Conservation (phyloP, 2,888 invertebrate genomes). For the Gandaritis pyraliata region DNA sequence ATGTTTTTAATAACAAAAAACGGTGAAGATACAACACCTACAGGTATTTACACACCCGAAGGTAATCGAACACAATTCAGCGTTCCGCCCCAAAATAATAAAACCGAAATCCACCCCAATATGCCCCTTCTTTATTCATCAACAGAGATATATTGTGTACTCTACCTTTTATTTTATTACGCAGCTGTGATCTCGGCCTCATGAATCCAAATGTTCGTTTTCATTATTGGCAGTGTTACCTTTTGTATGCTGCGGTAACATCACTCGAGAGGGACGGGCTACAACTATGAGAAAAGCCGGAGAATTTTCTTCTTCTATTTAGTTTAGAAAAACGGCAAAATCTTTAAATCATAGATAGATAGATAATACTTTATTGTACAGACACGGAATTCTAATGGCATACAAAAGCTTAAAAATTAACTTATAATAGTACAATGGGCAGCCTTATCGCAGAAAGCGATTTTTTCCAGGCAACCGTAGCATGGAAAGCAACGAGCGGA, state of each 20-base stretch:
- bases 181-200: conserved; percentile 52
- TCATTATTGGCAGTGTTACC: conserved; percentile 51
- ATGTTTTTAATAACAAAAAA: not conserved
- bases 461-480: too few species aligned
- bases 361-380: too few species aligned
- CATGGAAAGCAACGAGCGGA: too few species aligned
- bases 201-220: conserved; percentile 62
- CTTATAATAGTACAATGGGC: too few species aligned
- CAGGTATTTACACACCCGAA: conserved; percentile 7
- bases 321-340: not conserved
- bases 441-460: too few species aligned
- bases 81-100: conserved; percentile 16
- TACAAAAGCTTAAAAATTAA: too few species aligned
- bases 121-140: conserved; percentile 43
- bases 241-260: conserved; percentile 28
- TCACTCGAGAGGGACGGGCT: conserved; percentile 1
- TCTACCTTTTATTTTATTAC: conserved; percentile 47
- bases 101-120: conserved; percentile 20
- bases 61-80: conserved; percentile 17
- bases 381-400: too few species aligned
- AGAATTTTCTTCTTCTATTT: not conserved
- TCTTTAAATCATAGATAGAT: too few species aligned
- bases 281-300: not conserved
- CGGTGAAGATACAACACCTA: conserved; percentile 3
- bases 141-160: conserved; percentile 43